Base-by-base conservation (phyloP, 2,888 invertebrate species). In the Philaethria dido region DNA sequence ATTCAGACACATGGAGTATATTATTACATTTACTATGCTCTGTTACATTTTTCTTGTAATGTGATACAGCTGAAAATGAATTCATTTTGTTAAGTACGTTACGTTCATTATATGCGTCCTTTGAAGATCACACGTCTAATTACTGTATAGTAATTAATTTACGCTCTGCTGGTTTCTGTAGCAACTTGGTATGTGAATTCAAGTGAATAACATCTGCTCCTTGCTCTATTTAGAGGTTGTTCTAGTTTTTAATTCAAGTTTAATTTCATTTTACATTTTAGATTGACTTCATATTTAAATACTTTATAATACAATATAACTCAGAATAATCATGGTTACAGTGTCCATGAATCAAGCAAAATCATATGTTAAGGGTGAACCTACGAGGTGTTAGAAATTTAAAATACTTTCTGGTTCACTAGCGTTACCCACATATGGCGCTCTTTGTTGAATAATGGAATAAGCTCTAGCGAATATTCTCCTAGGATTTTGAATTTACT, bases 91-190 rank as follows among this genome's bases (percentile, higher is more conserved):
- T 70, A 74, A 72, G 65, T 66, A 73, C 71, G 73, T 75, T 73
- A 74, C 61, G 60, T 63, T 71, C 71, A 72, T 74, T 70, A 70
- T 69, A 67, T 69, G 68, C 66, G 72, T 72, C 76, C 77, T 80
- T 80, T 80, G 80, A 80, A 76, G 77, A 75, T 78, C 73, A 77
- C 73, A 75, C 78, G 73, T 77, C 72, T 83, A 85, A 85, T 84
- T 85, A 83, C 79, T 78, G 77, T 76, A 75, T 73, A 78, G 80
- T 80, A 82, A 83, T 83, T 84, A 80, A 79, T 75, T 79, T 69
- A 84, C 79, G 79, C 77, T 72, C 75, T 74, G 80, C 69, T 76
- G 79, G 75, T 71, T 81, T 73, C 75, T 76, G 75, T 71, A 75
- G 76, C 75, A 77, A 73, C 75, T 76, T 70, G 70, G 72, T 76